Percentiles rank a stretch among this genome's conserved stretches.
Conservation (phyloP, 2,888 invertebrate genomes). For the Dimorphilus gyrociliatus region DNA sequence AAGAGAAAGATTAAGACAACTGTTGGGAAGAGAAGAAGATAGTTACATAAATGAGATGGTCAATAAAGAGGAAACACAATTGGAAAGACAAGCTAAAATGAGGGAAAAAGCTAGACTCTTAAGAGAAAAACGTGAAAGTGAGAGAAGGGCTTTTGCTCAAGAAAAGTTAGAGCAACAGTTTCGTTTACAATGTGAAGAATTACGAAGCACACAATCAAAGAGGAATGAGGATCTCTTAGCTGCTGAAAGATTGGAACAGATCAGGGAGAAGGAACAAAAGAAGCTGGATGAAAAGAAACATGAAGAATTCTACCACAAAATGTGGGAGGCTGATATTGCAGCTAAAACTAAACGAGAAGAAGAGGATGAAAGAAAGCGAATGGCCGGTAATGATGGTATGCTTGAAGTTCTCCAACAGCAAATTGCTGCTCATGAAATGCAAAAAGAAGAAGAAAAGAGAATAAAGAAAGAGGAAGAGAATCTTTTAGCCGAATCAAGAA, state of each 20-base stretch:
- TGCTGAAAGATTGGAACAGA: constrained; percentile 24
- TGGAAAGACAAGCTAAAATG: constrained; percentile 36
- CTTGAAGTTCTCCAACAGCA: constrained; percentile 25
- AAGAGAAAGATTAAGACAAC: constrained; percentile 19
- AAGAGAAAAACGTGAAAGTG: constrained; percentile 30
- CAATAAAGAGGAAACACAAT: constrained; percentile 26
- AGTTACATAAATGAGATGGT: constrained; percentile 26
- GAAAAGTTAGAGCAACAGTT: constrained; percentile 36
- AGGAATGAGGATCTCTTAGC: constrained; percentile 29
- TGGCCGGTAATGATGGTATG: constrained; percentile 25
- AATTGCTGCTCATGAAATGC: constrained; percentile 29
- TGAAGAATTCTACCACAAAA: constrained; percentile 28
- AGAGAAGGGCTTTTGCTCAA: constrained; percentile 28
- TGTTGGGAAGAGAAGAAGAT: constrained; percentile 24
- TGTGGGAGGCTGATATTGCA: constrained; percentile 33
- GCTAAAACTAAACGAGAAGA: constrained; percentile 33
- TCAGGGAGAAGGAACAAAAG: constrained; percentile 9
- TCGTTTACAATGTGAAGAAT: constrained; percentile 36
- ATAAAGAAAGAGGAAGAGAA: constrained; percentile 31
- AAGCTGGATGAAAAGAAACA: constrained; percentile 17
- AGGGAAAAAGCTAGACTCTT: constrained; percentile 29
- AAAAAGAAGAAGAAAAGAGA: constrained; percentile 23
- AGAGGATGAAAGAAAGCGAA: constrained; percentile 21
- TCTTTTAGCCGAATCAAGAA: constrained; percentile 29
- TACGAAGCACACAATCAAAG: constrained; percentile 30